A percentile compares a stretch with the other conserved stretches of the same genome.
These are phyloP conservation scores for Sesia bembeciformis DNA, from an alignment of 2,888 invertebrate species.

Conservation along the genomic window DNA sequence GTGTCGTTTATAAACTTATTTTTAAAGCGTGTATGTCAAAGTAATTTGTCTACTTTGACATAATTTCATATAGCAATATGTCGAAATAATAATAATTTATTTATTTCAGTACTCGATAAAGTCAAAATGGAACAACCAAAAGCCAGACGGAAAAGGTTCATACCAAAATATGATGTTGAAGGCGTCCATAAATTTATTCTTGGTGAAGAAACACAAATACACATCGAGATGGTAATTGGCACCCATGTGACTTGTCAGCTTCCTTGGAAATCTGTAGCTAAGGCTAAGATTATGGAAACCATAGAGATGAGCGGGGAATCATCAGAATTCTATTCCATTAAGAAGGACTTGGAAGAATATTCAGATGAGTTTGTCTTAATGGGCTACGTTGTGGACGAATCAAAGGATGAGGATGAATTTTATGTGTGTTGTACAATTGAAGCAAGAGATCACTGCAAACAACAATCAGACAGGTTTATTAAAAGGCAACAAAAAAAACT, in stretches of 20 bases:
- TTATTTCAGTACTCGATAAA: slow-evolving; percentile 30
- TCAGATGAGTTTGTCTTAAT: slow-evolving; percentile 67
- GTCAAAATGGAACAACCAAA: slow-evolving; percentile 27
- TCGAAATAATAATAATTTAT: slow-evolving; percentile 1
- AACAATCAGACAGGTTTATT: slow-evolving; percentile 66
- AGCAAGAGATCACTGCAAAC: slow-evolving; percentile 69
- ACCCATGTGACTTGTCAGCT: slow-evolving; percentile 80
- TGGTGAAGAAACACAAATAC: slow-evolving; percentile 74
- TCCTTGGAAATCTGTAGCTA: slow-evolving; percentile 81
- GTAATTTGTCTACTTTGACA: background rate
- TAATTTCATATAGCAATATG: background rate
- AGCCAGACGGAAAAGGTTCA: slow-evolving; percentile 54
- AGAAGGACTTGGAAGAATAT: slow-evolving; percentile 47
- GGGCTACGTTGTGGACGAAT: slow-evolving; percentile 79
- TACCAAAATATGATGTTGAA: slow-evolving; percentile 68
- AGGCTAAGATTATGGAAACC: slow-evolving; percentile 75
- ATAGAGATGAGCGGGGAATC: slow-evolving; percentile 73
- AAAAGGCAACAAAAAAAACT: slow-evolving; percentile 73
- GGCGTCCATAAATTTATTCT: slow-evolving; percentile 72
- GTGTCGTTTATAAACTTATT: background rate
- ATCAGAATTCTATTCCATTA: slow-evolving; percentile 54
- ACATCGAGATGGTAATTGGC: slow-evolving; percentile 78
- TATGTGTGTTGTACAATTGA: slow-evolving; percentile 77
- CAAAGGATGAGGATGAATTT: slow-evolving; percentile 78
- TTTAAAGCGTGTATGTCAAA: background rate